Evolutionary conservation across 2,888 invertebrate species (phyloP).

Genomic region (Mythimna pallens): DNA sequence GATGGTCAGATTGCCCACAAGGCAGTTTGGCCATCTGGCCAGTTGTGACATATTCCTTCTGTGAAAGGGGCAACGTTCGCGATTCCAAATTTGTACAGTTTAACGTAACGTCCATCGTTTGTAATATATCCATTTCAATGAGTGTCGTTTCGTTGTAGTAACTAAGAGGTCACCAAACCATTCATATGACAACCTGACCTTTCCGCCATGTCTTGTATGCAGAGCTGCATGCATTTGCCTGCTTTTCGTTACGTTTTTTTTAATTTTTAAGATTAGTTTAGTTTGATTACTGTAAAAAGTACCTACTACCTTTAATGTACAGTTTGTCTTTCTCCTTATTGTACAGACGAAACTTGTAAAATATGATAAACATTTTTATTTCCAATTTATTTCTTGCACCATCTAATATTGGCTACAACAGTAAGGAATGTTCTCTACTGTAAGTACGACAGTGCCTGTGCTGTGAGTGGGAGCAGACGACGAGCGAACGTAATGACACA

Average conservation of each 20-base stretch:
- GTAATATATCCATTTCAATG: constrained; percentile 91
- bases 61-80: constrained; percentile 96
- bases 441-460: constrained; percentile 83
- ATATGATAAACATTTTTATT: constrained; percentile 91
- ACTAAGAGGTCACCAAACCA: constrained; percentile 89
- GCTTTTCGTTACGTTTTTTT: constrained; percentile 92
- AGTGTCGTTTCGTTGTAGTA: constrained; percentile 93
- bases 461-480: constrained; percentile 80
- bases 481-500: constrained; percentile 78
- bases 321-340: constrained; percentile 88
- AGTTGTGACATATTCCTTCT: constrained; percentile 96
- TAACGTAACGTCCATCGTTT: constrained; percentile 90
- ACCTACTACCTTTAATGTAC: constrained; percentile 86
- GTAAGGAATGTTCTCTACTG: constrained; percentile 92
- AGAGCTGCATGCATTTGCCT: constrained; percentile 93
- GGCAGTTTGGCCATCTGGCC: constrained; percentile 90
- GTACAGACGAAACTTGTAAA: constrained; percentile 90
- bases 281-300: constrained; percentile 89
- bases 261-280: constrained; percentile 90
- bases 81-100: constrained; percentile 88
- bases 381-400: constrained; percentile 93
- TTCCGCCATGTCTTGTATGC: constrained; percentile 92
- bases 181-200: constrained; percentile 93
- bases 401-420: constrained; percentile 92
- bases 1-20: constrained; percentile 86